These are phyloP conservation scores for Echinometra lucunter DNA, from an alignment of 53 echinoderm and acorn worm genomes.

Conservation along the genomic window DNA sequence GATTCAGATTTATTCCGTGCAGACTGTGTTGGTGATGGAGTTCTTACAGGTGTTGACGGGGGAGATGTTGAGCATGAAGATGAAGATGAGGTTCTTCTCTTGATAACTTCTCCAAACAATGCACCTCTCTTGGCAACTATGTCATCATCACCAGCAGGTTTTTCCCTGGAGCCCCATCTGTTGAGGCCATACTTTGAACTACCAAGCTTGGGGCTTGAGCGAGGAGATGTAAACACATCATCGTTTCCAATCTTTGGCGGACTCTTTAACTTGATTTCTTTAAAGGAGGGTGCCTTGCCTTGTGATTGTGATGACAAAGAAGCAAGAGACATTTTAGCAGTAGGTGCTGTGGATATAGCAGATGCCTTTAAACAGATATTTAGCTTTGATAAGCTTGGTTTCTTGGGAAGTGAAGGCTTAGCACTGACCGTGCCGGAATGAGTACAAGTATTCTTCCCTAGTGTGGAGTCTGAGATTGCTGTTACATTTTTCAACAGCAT, in stretches of 20 bases:
- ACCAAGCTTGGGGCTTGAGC: slow-evolving; percentile 60
- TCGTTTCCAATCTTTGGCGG: slow-evolving; percentile 42
- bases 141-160: slow-evolving; percentile 64
- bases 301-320: slow-evolving; percentile 51
- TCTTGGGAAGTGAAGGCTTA: slow-evolving; percentile 64
- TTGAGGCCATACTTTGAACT: slow-evolving; percentile 57
- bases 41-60: slow-evolving; percentile 63
- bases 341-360: slow-evolving; percentile 9
- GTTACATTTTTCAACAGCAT: not conserved
- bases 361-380: slow-evolving; percentile 41
- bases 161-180: slow-evolving; percentile 63
- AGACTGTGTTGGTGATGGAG: slow-evolving; percentile 47
- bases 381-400: slow-evolving; percentile 73
- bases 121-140: slow-evolving; percentile 84
- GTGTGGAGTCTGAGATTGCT: not conserved
- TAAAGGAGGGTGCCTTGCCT: slow-evolving; percentile 46
- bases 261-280: slow-evolving; percentile 59
- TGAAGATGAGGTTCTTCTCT: slow-evolving; percentile 78
- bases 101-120: slow-evolving; percentile 85
- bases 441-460: not conserved
- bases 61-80: slow-evolving; percentile 66
- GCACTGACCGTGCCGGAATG: not conserved
- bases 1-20: slow-evolving; percentile 24
- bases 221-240: slow-evolving; percentile 65
- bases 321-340: slow-evolving; percentile 60